phyloP scores from a whole-genome alignment of 1,140 invertebrate species.

The Ostrea denselamellosa region DNA sequence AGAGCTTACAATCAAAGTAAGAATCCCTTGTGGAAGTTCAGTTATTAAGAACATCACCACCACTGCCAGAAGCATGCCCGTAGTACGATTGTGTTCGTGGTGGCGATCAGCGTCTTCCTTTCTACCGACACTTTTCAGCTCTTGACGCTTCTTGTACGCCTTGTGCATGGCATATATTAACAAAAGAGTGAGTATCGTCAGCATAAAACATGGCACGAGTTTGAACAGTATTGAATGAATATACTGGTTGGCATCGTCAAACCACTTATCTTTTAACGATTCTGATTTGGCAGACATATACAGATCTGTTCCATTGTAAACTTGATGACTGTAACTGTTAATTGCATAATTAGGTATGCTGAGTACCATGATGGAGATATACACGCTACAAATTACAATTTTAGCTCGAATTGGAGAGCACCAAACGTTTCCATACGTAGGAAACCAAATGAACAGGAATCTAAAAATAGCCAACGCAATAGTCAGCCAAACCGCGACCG shows the following conservation, averaged over 20 bases:
- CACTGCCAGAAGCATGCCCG: constrained; percentile 92
- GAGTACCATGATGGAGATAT: constrained; percentile 86
- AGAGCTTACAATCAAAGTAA: constrained; percentile 68
- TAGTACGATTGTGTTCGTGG: constrained; percentile 89
- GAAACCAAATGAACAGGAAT: constrained; percentile 90
- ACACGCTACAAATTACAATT: constrained; percentile 86
- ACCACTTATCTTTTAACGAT: constrained; percentile 31
- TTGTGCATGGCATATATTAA: constrained; percentile 79
- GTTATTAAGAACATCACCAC: constrained; percentile 91
- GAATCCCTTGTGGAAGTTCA: constrained; percentile 86
- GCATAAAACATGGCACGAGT: constrained; percentile 79
- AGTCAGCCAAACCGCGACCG: constrained; percentile 95
- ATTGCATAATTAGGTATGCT: constrained; percentile 88
- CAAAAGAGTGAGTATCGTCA: constrained; percentile 79
- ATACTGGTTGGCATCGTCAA: constrained; percentile 72
- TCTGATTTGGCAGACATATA: constrained; percentile 48
- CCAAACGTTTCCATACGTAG: constrained; percentile 86
- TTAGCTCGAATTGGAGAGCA: constrained; percentile 87
- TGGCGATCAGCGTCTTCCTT: constrained; percentile 75
- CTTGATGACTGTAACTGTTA: constrained; percentile 49
- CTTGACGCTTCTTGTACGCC: constrained; percentile 75
- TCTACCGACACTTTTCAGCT: constrained; percentile 72
- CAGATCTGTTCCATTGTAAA: not conserved
- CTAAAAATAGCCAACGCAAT: constrained; percentile 95
- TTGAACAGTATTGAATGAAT: constrained; percentile 76